Conservation (phyloP, 1,140 invertebrate species). For the Cardiocondyla obscurior region DNA sequence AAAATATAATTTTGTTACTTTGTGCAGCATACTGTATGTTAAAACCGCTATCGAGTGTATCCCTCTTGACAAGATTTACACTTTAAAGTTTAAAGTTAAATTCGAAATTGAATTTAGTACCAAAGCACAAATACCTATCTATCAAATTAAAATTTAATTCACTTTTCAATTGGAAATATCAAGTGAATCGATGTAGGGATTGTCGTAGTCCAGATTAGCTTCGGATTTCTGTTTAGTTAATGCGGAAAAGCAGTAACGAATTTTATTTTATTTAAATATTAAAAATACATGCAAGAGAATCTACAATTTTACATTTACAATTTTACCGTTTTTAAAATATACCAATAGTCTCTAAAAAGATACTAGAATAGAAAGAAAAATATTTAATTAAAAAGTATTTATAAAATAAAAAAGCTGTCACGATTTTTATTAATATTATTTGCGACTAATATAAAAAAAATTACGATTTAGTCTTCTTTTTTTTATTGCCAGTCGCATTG, state of each 20-base stretch:
- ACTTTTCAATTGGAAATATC: slow-evolving; percentile 39
- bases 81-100: slow-evolving; percentile 48
- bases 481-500: neutral
- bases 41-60: neutral
- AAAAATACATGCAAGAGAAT: neutral
- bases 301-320: no score
- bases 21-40: neutral
- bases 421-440: slow-evolving; percentile 5
- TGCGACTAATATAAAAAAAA: neutral
- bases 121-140: slow-evolving; percentile 35
- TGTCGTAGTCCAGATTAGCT: slow-evolving; percentile 17
- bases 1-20: slow-evolving; percentile 21
- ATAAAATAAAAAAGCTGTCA: no score
- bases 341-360: neutral
- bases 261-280: neutral
- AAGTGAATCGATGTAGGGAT: neutral
- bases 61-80: slow-evolving; percentile 41
- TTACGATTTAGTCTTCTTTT: neutral
- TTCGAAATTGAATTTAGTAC: slow-evolving; percentile 27
- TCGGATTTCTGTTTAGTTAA: neutral
- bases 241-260: neutral
- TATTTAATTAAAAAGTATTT: no score
- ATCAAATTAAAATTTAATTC: slow-evolving; percentile 51
- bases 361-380: no score
- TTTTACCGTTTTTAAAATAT: no score